Evolutionary conservation across 2,797 vertebrate genomes (phyloP).

Genomic region (Eospalax fontanierii): DNA sequence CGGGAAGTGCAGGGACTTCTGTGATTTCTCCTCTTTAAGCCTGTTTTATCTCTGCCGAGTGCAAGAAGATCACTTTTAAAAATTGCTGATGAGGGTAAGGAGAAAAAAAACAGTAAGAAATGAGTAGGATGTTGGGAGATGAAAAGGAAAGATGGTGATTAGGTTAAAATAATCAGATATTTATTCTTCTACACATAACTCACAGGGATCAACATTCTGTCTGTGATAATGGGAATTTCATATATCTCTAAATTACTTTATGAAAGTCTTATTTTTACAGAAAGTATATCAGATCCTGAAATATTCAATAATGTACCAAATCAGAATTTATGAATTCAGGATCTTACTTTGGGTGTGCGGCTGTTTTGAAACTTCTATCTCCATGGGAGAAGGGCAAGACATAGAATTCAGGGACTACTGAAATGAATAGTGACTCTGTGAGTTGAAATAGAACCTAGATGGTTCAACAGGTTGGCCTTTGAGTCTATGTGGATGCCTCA

Average conservation of each 20-base stretch:
- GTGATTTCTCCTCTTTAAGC: conserved; percentile 79
- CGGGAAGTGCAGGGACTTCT: conserved; percentile 72
- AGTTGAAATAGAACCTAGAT: not conserved
- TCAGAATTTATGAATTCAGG: conserved; percentile 66
- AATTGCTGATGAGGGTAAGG: conserved; percentile 53
- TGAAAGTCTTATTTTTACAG: conserved; percentile 52
- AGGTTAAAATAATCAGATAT: conserved; percentile 83
- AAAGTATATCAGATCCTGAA: conserved; percentile 62
- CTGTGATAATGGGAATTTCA: conserved; percentile 71
- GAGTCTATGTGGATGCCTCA: not conserved
- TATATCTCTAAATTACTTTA: conserved; percentile 75
- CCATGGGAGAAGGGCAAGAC: not conserved
- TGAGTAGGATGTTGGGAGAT: conserved; percentile 60
- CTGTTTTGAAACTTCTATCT: conserved; percentile 43
- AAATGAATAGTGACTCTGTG: not conserved
- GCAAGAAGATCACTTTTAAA: conserved; percentile 72
- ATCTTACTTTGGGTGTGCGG: conserved; percentile 22
- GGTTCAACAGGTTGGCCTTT: not conserved
- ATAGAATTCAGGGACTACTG: not conserved
- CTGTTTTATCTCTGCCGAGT: conserved; percentile 77
- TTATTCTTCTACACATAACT: conserved; percentile 72
- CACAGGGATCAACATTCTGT: conserved; percentile 62
- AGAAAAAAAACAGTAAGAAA: conserved; percentile 61
- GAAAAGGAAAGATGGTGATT: conserved; percentile 73
- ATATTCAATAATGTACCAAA: conserved; percentile 74